Conservation (phyloP, 2,888 invertebrate species). For the Drosophila siamana region DNA sequence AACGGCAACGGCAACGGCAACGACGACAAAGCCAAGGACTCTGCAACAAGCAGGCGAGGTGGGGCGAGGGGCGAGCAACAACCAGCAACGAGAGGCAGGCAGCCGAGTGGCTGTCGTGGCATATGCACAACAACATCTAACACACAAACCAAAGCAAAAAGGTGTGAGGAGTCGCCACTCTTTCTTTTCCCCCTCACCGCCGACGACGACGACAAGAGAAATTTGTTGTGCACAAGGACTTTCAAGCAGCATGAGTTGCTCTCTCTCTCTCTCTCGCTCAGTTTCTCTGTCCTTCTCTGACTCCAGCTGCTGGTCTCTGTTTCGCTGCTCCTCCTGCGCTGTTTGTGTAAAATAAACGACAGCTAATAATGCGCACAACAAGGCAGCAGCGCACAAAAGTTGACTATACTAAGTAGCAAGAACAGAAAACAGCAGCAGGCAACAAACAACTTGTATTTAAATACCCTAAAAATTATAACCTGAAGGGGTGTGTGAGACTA, state of each 20-base stretch:
- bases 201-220: slow-evolving; percentile 67
- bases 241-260: slow-evolving; percentile 38
- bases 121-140: slow-evolving; percentile 48
- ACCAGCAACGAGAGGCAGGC: neutral
- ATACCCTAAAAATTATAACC: slow-evolving; percentile 22
- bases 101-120: slow-evolving; percentile 49
- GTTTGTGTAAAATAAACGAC: slow-evolving; percentile 78
- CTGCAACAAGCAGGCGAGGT: slow-evolving; percentile 18
- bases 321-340: slow-evolving; percentile 14
- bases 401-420: slow-evolving; percentile 44
- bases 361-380: slow-evolving; percentile 81
- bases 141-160: slow-evolving; percentile 8
- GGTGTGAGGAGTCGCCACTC: slow-evolving; percentile 20
- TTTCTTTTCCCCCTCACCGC: slow-evolving; percentile 6
- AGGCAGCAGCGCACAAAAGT: slow-evolving; percentile 53
- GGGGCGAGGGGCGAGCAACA: neutral
- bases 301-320: neutral
- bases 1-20: slow-evolving; percentile 39
- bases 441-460: slow-evolving; percentile 11
- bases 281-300: neutral
- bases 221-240: slow-evolving; percentile 62
- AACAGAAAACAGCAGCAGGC: slow-evolving; percentile 30
- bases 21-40: slow-evolving; percentile 28
- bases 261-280: neutral
- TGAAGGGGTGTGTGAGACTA: neutral